Evolutionary conservation across 2,797 vertebrate genomes (phyloP), one percentile per base, ranked within the genome.

Genomic region (Sebastes wilsoni): DNA sequence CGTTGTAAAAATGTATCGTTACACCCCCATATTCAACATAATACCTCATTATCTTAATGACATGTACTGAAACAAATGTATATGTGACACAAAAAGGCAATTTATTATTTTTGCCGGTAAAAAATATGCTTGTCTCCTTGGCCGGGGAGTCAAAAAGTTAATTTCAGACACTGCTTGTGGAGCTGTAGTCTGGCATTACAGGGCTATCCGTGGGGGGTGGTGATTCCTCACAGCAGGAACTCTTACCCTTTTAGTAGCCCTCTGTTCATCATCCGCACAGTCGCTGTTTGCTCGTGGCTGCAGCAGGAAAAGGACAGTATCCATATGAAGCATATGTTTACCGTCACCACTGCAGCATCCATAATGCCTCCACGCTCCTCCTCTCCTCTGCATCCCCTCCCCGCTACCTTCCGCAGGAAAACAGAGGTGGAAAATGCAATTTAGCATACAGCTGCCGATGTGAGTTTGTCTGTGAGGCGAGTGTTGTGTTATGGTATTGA

Each of bases 321-420:
- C 66, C 61, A 81, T 73, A 80, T 55, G 75, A 64, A 52, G 80
- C 83, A 71, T 78, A 78, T 85, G 84, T 69, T 36, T 84, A 6
- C 61, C 71, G 77, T 89, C 80, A 85, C 38, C 82, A 77, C 76
- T 83, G 82, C 81, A 79, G 80, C 74, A 81, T 84, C 77, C 28
- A 58, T 61, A 61, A 60, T 36, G 58, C 71, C 22, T 23, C 49
- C 22, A 18, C 28, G 69, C 28, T 54, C 56, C 27, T 6, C 20
- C 27, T 60, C 73, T 38, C 55, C n/a, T 4, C 67, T 62, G 54
- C 66, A 62, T 66, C 52, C 66, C 55, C 66, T 3, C 32, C 36
- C 22, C 27, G 8, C 38, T 36, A 1, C 59, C 72, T 65, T 13
- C 36, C 66, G 60, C 66, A 49, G 76, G 69, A 66, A 82, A 65